These are phyloP conservation scores for Nematopogon swammerdamellus DNA, from an alignment of 2,888 invertebrate species.

Conservation along the genomic window DNA sequence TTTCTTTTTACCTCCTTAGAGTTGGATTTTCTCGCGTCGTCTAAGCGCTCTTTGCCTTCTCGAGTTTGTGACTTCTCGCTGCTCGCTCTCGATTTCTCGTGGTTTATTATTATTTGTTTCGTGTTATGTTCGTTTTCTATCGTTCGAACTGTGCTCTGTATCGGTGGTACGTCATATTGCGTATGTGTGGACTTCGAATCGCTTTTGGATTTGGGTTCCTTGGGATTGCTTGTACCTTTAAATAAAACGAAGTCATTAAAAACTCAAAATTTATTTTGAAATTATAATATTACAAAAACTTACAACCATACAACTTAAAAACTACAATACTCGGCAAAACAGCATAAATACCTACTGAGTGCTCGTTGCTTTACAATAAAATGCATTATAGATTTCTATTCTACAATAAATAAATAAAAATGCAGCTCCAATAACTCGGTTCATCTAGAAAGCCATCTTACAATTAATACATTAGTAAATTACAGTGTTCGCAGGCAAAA, in stretches of 20 bases:
- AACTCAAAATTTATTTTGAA: slow-evolving; percentile 15
- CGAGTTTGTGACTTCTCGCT: slow-evolving; percentile 6
- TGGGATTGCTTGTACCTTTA: slow-evolving; percentile 11
- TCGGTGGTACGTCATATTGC: slow-evolving; percentile 12
- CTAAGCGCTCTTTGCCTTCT: slow-evolving; percentile 5
- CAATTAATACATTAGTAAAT: not conserved
- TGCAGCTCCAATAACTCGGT: not conserved
- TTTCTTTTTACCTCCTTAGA: slow-evolving; percentile 5
- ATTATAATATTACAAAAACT: not conserved
- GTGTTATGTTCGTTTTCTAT: slow-evolving; percentile 8
- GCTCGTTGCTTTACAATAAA: not conserved
- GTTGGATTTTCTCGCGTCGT: slow-evolving; percentile 2
- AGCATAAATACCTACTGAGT: not conserved
- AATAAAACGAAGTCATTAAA: slow-evolving; percentile 20
- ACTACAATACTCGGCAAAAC: not conserved
- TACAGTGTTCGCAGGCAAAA: not conserved
- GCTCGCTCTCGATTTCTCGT: slow-evolving; percentile 5
- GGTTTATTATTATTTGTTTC: slow-evolving; percentile 5
- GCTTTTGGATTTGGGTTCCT: slow-evolving; percentile 6
- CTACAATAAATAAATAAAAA: not conserved
- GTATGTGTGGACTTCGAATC: slow-evolving; percentile 10
- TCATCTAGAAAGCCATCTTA: not conserved
- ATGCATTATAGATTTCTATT: not conserved
- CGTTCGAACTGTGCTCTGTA: slow-evolving; percentile 6
- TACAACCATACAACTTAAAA: not conserved